These are phyloP conservation scores for Dicyrtoma fusca DNA, from an alignment of 2,888 invertebrate genomes.

Conservation along the genomic window DNA sequence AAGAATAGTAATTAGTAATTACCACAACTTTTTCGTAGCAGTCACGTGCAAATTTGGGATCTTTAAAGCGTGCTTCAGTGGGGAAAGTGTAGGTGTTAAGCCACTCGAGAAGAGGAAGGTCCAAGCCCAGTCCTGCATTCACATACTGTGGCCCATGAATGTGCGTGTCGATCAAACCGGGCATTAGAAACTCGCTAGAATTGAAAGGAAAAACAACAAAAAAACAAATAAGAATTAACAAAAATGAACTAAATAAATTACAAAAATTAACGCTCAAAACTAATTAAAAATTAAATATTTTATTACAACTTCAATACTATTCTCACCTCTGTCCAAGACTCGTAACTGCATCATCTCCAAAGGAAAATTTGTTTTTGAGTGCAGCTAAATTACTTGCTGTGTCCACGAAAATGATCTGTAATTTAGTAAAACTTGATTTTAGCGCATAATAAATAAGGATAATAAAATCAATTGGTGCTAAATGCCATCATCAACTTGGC, in stretches of 20 bases:
- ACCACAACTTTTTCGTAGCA: slow-evolving; percentile 82
- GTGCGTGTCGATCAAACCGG: slow-evolving; percentile 87
- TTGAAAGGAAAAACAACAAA: too few relatives aligned
- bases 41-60: slow-evolving; percentile 69
- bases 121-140: slow-evolving; percentile 80
- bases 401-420: slow-evolving; percentile 62
- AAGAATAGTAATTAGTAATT: slow-evolving; percentile 44
- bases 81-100: slow-evolving; percentile 83
- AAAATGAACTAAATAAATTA: background rate
- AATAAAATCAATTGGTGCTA: background rate
- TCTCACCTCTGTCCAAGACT: slow-evolving; percentile 46
- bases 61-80: slow-evolving; percentile 72
- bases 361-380: slow-evolving; percentile 57
- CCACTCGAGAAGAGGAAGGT: slow-evolving; percentile 81
- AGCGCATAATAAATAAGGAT: background rate
- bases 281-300: background rate
- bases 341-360: slow-evolving; percentile 50
- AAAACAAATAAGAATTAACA: too few relatives aligned
- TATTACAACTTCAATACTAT: background rate
- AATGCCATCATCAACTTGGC: background rate
- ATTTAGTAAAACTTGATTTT: slow-evolving; percentile 15
- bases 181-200: slow-evolving; percentile 70
- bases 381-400: slow-evolving; percentile 58
- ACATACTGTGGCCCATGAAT: slow-evolving; percentile 89
- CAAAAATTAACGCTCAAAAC: background rate